Evolutionary conservation across 2,113 vertebrate genomes (phyloP).

Genomic region (Symphodus melops): DNA sequence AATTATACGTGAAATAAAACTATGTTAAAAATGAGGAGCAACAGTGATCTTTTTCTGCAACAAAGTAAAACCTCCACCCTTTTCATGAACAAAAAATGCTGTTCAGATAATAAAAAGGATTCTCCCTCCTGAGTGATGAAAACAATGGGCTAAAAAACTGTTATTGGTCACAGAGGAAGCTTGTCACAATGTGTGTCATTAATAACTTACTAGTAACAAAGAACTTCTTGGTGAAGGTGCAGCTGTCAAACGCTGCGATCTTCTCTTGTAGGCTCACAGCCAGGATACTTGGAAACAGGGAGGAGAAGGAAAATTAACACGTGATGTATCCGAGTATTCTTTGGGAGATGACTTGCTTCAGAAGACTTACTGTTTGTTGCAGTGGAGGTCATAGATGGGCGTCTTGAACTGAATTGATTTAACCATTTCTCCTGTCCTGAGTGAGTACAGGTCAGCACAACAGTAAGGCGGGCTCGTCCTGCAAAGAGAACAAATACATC

Average conservation of each 20-base stretch:
- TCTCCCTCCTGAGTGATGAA: too few relatives aligned
- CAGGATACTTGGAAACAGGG: conserved; percentile 87
- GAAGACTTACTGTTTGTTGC: conserved; percentile 91
- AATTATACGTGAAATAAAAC: too few relatives aligned
- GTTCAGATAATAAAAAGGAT: too few relatives aligned
- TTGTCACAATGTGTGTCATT: too few relatives aligned
- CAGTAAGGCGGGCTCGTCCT: conserved; percentile 96
- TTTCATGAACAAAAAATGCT: too few relatives aligned
- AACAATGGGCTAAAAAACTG: too few relatives aligned
- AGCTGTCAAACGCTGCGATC: conserved; percentile 98
- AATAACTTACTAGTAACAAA: conserved; percentile 93
- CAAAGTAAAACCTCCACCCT: too few relatives aligned
- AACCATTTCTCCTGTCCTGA: conserved; percentile 96
- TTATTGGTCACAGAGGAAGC: not conserved
- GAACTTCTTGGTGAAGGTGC: conserved; percentile 98
- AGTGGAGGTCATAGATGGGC: conserved; percentile 95
- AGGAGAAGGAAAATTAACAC: conserved; percentile 10
- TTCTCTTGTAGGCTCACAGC: conserved; percentile 97
- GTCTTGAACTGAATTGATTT: conserved; percentile 99
- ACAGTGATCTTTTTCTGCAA: too few relatives aligned
- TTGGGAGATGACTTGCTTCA: not conserved
- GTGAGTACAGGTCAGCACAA: conserved; percentile 95
- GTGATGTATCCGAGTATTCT: not conserved
- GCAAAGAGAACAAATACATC: conserved; percentile 34
- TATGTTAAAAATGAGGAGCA: too few relatives aligned